Evolutionary conservation across 2,113 vertebrate genomes (phyloP), one percentile per base, ranked within the genome.

Genomic region (Anthoscopus minutus): DNA sequence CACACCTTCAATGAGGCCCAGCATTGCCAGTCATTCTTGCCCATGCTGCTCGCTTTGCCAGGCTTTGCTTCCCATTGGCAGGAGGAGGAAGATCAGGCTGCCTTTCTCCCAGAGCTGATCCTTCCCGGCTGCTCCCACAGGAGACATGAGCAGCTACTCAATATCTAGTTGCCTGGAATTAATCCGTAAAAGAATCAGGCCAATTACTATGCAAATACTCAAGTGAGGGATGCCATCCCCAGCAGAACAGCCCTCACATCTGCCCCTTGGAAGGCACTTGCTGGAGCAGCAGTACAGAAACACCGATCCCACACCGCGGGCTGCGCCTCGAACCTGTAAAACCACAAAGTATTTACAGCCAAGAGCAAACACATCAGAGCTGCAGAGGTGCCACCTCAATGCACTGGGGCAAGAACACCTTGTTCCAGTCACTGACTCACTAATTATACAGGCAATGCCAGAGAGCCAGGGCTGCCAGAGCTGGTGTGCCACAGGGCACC

Each of bases 371-470:
- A 92, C 88, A 28, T 35, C 66, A 28, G 87, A 81, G 87, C 87
- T 85, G 61, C 89, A 92, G 81, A 91, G 89, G 93, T 95, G 88
- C 93, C 95, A 94, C 92, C 81, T 92, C 89, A 58, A 78, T 0
- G 5, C 87, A 86, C 77, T 53, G 21, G 56, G 71, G 94, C 65
- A 89, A 95, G 96, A 97, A 97, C 96, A 96, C 93, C 71, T 82
- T 89, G 92, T 97, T 93, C 94, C 88, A 81, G 64, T 79, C 77
- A 45, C 92, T 96, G 94, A 97, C 88, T 96, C 93, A 97, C 95
- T 93, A 93, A 85, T 93, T 87, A 93, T 35, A 88, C 37, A 83
- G 92, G 89, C 82, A 82, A 25, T 92, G 95, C 95, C 96, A 95
- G 53, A 25, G 19, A 61, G 87, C 92, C 87, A 58, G 89, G 71